Percentiles rank a stretch among this genome's conserved stretches.
These are phyloP conservation scores for Panopea generosa DNA, from an alignment of 2,888 invertebrate species.

Conservation along the genomic window DNA sequence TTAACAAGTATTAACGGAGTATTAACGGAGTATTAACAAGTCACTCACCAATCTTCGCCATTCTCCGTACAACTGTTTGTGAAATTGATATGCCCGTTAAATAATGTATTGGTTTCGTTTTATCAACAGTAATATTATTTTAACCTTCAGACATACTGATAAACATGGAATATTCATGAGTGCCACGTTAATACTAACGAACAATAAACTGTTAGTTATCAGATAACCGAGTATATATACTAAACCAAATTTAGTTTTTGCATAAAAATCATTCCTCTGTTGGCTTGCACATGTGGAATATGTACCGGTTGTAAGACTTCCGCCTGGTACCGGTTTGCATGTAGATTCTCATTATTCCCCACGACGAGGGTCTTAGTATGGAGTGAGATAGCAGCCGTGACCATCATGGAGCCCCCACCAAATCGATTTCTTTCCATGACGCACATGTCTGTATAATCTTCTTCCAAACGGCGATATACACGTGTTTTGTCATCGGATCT, in stretches of 20 bases:
- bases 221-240: constrained; percentile 2
- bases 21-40: background rate
- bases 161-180: constrained; percentile 3
- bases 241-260: constrained; percentile 3
- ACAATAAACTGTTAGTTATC: constrained; percentile 3
- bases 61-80: too few species aligned
- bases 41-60: constrained; percentile 3
- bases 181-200: constrained; percentile 3
- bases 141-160: constrained; percentile 1
- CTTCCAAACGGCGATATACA: constrained; percentile 3
- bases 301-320: constrained; percentile 1
- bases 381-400: background rate
- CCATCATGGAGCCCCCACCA: constrained; percentile 1
- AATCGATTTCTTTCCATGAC: constrained; percentile 2
- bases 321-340: background rate
- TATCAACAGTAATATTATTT: constrained; percentile 3
- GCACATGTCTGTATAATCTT: background rate
- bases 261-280: constrained; percentile 2
- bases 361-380: constrained; percentile 2
- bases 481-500: constrained; percentile 3
- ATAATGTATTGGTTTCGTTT: too few species aligned
- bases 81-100: constrained; percentile 2
- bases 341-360: constrained; percentile 3
- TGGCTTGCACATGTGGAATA: constrained; percentile 3
- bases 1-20: too few species aligned